Evolutionary conservation across 2,888 invertebrate genomes (phyloP), one percentile per base, ranked within the genome.

Genomic region (Zaprionus obscuricornis): DNA sequence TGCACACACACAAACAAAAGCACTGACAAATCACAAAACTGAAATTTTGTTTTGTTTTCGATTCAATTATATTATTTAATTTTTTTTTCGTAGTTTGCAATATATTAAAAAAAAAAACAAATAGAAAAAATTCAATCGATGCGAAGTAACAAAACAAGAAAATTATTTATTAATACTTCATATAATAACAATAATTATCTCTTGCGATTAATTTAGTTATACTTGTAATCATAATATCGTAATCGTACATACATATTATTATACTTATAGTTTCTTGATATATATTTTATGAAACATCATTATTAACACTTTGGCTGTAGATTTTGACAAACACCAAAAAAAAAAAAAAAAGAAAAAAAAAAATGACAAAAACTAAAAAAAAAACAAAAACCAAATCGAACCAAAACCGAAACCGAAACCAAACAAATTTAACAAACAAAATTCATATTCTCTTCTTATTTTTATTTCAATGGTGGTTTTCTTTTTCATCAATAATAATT

Each of bases 261-360:
- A 42, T 43, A 51, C 33, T 29, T 51, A 34, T 69, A 65, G 56
- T 57, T 62, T 71, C 54, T 54, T 55, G 55, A 33, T 34, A 27
- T 52, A 27, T 49, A 55, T 66, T 43, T 42, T 69, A 60, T 49
- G 57, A 60, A 66, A 71, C 59, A 70, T n/a, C n/a, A n/a, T 54
- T 71, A 74, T 75, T 85, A 87, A 87, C 87, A 74, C 70, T 81
- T 83, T 86, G 87, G 87, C 84, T 87, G 81, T 88, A 86, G 88
- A 85, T 87, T 81, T 87, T 72, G 71, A 78, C 76, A 82, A 85
- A 72, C 7, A 5, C 57, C 74, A 43, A 43, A 56, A 65, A 50
- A 46, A 60, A 36, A 40, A 42, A 56, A 29, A 33, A 31, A 51
- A 45, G 56, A 64, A 34, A 27, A 45, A 58, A 46, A 13, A 40